Evolutionary conservation across 64 coral and sea anemone genomes (phyloP).

Genomic region (Stichodactyla mertensii): DNA sequence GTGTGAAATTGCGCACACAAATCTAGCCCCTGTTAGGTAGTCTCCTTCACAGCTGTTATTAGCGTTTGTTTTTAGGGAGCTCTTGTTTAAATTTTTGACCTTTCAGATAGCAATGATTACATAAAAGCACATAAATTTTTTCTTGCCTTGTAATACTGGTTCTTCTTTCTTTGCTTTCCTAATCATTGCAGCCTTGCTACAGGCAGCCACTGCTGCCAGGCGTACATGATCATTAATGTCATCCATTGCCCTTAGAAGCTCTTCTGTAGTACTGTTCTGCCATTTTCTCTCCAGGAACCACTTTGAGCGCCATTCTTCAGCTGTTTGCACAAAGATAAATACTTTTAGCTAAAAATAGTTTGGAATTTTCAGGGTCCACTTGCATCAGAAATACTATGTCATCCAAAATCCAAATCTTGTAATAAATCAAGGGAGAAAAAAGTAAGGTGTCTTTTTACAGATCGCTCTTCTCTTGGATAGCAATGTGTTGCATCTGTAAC

Average conservation of each 20-base stretch:
- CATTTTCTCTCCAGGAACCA: constrained; percentile 94
- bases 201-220: constrained; percentile 86
- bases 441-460: too few relatives aligned
- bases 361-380: too few relatives aligned
- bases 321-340: constrained; percentile 5
- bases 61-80: too few relatives aligned
- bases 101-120: too few relatives aligned
- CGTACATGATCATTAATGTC: constrained; percentile 94
- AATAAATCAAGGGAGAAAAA: too few relatives aligned
- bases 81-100: too few relatives aligned
- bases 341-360: too few relatives aligned
- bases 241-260: constrained; percentile 79
- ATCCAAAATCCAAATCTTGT: too few relatives aligned
- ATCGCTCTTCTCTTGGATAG: not conserved
- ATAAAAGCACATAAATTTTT: not conserved
- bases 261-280: constrained; percentile 90
- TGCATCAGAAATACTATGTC: too few relatives aligned
- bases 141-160: constrained; percentile 18
- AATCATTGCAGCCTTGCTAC: constrained; percentile 88
- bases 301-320: constrained; percentile 95
- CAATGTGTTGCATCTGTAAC: not conserved
- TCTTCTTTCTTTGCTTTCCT: constrained; percentile 62
- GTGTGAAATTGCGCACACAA: too few relatives aligned
- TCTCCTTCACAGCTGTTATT: too few relatives aligned
- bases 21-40: too few relatives aligned